phyloP scores from a whole-genome alignment of 37 sponge, comb jelly and placozoan genomes.

The Diacarnus erythraeanus region DNA sequence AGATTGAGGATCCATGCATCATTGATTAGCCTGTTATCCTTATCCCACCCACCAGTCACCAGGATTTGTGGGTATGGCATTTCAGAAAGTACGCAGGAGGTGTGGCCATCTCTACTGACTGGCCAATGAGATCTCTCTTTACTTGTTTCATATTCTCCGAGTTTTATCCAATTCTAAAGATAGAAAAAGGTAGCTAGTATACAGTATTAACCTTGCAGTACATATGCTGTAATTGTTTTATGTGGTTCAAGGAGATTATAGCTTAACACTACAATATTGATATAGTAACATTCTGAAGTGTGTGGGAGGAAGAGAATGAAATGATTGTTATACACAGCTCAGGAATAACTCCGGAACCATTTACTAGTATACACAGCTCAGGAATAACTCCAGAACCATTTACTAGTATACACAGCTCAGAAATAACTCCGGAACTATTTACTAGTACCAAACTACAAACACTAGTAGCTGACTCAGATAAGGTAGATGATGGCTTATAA shows the following conservation, averaged over 20 bases:
- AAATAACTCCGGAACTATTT: too few species aligned
- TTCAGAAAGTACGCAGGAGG: conserved; percentile 20
- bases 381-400: too few species aligned
- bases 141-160: neutral
- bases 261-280: too few species aligned
- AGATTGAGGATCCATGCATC: conserved; percentile 52
- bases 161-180: conserved; percentile 28
- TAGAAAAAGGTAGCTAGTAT: neutral
- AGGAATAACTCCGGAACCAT: too few species aligned
- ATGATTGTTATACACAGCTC: too few species aligned
- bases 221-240: neutral
- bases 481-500: too few species aligned
- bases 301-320: too few species aligned
- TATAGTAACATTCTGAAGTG: too few species aligned
- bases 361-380: too few species aligned
- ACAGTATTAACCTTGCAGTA: neutral
- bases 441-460: too few species aligned
- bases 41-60: conserved; percentile 27
- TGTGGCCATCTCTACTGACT: conserved; percentile 49
- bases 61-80: conserved; percentile 16
- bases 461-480: too few species aligned
- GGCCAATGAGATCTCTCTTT: conserved; percentile 8
- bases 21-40: conserved; percentile 4
- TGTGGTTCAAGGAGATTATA: neutral
- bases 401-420: too few species aligned